Evolutionary conservation across 2,797 vertebrate genomes (phyloP).

Genomic region (Anas bernieri): DNA sequence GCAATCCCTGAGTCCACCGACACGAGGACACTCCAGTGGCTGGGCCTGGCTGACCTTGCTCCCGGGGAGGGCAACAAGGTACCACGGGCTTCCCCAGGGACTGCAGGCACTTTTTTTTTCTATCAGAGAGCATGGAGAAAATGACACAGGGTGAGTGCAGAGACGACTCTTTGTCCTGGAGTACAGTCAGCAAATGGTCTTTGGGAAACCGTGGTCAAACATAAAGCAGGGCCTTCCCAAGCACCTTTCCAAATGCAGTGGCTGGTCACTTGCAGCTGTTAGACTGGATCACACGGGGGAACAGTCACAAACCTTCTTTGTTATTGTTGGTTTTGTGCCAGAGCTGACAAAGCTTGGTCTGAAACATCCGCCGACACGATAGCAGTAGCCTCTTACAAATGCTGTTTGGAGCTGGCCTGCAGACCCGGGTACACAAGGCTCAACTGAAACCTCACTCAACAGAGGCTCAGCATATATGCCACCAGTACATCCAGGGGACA

Average conservation of each 20-base stretch:
- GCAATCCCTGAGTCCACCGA: neutral
- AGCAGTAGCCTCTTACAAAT: neutral
- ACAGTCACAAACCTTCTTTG: neutral
- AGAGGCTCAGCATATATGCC: neutral
- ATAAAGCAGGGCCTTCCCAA: neutral
- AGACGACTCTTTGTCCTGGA: neutral
- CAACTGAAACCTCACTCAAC: fast-evolving
- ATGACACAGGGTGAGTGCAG: neutral
- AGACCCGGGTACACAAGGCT: neutral
- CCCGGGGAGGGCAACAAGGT: neutral
- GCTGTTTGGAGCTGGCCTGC: neutral
- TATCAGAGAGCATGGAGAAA: neutral
- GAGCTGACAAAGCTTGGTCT: neutral
- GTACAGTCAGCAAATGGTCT: neutral
- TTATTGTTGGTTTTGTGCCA: neutral
- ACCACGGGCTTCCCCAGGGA: neutral
- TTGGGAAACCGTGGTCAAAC: neutral
- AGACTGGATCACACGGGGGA: neutral
- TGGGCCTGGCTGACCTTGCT: neutral
- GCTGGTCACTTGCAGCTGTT: neutral
- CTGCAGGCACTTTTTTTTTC: neutral
- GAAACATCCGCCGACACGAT: neutral
- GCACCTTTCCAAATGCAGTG: neutral
- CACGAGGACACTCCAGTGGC: neutral
- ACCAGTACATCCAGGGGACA: neutral